Percentiles rank a stretch among this genome's conserved stretches.
Conservation (phyloP, 2,888 invertebrate species). For the Monoplex corrugatus region DNA sequence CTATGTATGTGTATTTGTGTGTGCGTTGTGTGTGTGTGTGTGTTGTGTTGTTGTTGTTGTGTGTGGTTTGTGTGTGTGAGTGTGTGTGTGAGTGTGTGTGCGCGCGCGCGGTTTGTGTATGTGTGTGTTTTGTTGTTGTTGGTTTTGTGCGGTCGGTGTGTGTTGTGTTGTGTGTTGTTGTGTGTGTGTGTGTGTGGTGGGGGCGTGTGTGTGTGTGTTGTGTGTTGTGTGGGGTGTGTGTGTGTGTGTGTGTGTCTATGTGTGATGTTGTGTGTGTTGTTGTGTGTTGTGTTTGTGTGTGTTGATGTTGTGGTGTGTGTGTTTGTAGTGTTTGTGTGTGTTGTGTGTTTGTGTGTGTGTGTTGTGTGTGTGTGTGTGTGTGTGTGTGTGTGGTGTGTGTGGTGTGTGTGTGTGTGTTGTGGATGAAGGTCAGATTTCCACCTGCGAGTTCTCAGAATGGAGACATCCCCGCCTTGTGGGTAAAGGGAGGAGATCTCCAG, state of each 20-base stretch:
- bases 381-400: neutral
- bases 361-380: neutral
- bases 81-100: neutral
- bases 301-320: no score
- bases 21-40: neutral
- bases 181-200: neutral
- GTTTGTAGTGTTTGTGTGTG: no score
- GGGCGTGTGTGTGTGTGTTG: neutral
- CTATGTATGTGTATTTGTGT: no score
- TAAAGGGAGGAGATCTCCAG: neutral
- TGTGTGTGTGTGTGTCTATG: no score
- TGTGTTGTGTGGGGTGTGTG: no score
- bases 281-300: no score
- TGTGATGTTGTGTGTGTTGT: no score
- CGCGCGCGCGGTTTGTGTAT: no score
- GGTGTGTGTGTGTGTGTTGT: neutral
- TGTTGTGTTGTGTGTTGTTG: neutral
- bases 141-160: no score
- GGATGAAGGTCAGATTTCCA: no score
- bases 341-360: no score
- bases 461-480: conserved; percentile 35
- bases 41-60: neutral
- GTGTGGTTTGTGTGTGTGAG: neutral
- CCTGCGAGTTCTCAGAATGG: neutral
- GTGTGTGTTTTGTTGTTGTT: neutral